A percentile compares a stretch with the other conserved stretches of the same genome.
phyloP scores from a whole-genome alignment of 1,140 invertebrate species.

The Conus ventricosus region DNA sequence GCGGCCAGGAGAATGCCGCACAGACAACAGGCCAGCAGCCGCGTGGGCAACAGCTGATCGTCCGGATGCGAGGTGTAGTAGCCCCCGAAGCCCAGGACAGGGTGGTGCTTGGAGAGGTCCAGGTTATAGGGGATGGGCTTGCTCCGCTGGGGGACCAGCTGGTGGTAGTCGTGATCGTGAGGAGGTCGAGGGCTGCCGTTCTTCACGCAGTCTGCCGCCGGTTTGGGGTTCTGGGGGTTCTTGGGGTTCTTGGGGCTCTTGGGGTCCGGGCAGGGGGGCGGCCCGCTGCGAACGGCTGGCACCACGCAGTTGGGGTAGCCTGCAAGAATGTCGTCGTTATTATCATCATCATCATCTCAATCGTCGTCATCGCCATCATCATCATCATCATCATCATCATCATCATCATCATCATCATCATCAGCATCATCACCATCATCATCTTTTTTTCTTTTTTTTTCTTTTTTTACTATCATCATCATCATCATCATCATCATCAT shows the following conservation, averaged over 20 bases:
- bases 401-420: no score
- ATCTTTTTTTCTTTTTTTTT: not conserved
- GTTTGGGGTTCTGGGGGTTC: not conserved
- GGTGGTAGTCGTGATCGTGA: not conserved
- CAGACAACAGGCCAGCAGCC: not conserved
- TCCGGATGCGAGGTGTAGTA: not conserved
- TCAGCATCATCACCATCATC: no score
- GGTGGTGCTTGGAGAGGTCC: not conserved
- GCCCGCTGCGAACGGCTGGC: not conserved
- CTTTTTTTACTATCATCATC: not conserved
- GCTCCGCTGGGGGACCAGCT: not conserved
- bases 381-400: not conserved
- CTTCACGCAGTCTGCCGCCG: not conserved
- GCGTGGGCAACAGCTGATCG: not conserved
- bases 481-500: no score
- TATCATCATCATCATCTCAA: not conserved
- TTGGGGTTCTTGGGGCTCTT: not conserved
- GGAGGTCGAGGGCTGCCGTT: not conserved
- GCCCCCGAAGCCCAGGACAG: not conserved
- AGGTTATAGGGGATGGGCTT: not conserved
- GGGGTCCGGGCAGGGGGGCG: not conserved
- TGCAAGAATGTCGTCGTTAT: not conserved
- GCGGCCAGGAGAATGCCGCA: not conserved
- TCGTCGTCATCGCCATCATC: no score
- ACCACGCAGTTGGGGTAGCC: slow-evolving; percentile 30